phyloP scores from a whole-genome alignment of 1,140 invertebrate genomes.

The Drosophila miranda region DNA sequence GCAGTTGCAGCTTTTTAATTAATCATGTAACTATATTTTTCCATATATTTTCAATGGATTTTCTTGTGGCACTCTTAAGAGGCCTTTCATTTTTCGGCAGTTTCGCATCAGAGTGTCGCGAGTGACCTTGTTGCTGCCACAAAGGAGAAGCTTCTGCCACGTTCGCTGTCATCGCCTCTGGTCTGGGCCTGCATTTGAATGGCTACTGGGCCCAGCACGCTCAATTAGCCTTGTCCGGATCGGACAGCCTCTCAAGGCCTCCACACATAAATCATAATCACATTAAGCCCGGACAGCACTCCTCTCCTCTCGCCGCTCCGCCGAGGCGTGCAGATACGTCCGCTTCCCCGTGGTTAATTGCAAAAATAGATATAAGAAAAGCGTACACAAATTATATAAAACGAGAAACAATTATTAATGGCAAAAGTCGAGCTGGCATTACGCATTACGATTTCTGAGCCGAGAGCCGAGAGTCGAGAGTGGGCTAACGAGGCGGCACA shows the following conservation, averaged over 20 bases:
- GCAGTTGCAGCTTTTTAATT: conserved; percentile 43
- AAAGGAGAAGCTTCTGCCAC: conserved; percentile 3
- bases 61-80: conserved; percentile 30
- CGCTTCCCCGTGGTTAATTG: conserved; percentile 53
- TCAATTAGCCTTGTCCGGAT: conserved; percentile 60
- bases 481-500: conserved; percentile 71
- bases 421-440: conserved; percentile 55
- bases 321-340: conserved; percentile 42
- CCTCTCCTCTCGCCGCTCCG: not conserved
- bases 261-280: conserved; percentile 72
- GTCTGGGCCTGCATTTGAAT: conserved; percentile 50
- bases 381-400: conserved; percentile 69
- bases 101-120: conserved; percentile 24
- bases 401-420: conserved; percentile 63
- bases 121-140: conserved; percentile 53
- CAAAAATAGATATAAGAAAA: conserved; percentile 34
- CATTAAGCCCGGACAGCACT: conserved; percentile 49
- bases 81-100: conserved; percentile 52
- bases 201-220: conserved; percentile 52
- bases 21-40: conserved; percentile 71
- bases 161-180: not conserved
- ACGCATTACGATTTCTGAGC: conserved; percentile 21
- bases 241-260: conserved; percentile 58
- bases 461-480: conserved; percentile 27
- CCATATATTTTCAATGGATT: conserved; percentile 24